These are phyloP conservation scores for Rhynchonema sp. DNA, from an alignment of 2,888 invertebrate species.

Conservation along the genomic window DNA sequence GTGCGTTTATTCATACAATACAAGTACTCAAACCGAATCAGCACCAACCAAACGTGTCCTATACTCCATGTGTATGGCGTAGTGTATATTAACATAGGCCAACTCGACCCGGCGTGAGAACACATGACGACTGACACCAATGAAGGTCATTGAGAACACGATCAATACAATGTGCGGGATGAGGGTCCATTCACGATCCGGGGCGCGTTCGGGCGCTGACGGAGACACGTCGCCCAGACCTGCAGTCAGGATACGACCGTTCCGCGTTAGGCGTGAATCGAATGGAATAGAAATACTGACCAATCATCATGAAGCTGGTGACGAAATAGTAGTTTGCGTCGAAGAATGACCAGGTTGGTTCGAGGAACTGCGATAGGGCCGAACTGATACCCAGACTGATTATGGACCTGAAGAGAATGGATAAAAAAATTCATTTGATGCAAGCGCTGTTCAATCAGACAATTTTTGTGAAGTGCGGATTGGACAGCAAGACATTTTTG, in stretches of 20 bases:
- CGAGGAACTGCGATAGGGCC: neutral
- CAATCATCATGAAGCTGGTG: neutral
- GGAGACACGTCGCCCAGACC: neutral
- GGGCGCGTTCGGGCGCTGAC: neutral
- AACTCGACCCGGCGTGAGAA: neutral
- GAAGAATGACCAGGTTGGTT: neutral
- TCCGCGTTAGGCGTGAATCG: neutral
- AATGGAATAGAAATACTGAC: no score
- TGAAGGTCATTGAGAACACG: neutral
- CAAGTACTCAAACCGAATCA: neutral
- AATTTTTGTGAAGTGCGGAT: no score
- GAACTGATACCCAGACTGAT: neutral
- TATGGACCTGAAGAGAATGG: no score
- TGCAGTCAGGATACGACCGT: neutral
- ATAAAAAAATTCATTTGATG: no score
- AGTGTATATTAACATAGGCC: neutral
- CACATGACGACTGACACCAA: neutral
- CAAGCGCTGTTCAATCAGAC: no score
- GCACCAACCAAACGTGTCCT: neutral
- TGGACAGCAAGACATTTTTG: no score
- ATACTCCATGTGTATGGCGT: conserved; percentile 1
- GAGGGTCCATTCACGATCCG: neutral
- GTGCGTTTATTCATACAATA: no score
- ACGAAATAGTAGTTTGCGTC: neutral
- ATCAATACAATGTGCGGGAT: neutral